A percentile compares a stretch with the other conserved stretches of the same genome.
phyloP scores from a whole-genome alignment of 2,888 invertebrate species.

The Julus scanicus region DNA sequence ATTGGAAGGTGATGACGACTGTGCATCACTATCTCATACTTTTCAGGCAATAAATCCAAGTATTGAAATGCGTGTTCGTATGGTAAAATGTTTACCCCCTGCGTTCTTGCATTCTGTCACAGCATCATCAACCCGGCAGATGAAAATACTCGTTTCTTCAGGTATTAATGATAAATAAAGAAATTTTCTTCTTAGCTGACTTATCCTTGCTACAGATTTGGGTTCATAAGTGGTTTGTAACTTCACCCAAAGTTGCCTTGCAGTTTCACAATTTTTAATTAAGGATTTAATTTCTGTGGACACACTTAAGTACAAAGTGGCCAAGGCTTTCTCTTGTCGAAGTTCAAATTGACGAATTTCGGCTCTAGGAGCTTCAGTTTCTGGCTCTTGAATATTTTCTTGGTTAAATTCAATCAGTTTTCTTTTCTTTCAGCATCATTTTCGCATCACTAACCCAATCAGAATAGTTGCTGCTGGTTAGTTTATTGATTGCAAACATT shows the following conservation, averaged over 20 bases:
- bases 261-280: neutral
- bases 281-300: neutral
- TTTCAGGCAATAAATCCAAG: no score
- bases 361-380: neutral
- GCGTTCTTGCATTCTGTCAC: no score
- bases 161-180: neutral
- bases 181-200: neutral
- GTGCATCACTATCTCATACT: no score
- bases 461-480: no score
- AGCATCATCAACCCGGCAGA: no score
- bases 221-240: neutral
- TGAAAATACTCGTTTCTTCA: no score
- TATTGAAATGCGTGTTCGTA: no score
- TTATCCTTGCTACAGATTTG: neutral
- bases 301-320: neutral
- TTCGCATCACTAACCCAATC: neutral
- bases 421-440: neutral
- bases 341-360: neutral
- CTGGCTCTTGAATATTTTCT: neutral
- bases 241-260: neutral
- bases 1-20: neutral
- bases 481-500: no score
- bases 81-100: no score
- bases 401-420: neutral
- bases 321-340: neutral